Percentiles rank a stretch among this genome's conserved stretches.
These are phyloP conservation scores for Heloderma charlesbogerti DNA, from an alignment of 2,113 vertebrate genomes.

Conservation along the genomic window DNA sequence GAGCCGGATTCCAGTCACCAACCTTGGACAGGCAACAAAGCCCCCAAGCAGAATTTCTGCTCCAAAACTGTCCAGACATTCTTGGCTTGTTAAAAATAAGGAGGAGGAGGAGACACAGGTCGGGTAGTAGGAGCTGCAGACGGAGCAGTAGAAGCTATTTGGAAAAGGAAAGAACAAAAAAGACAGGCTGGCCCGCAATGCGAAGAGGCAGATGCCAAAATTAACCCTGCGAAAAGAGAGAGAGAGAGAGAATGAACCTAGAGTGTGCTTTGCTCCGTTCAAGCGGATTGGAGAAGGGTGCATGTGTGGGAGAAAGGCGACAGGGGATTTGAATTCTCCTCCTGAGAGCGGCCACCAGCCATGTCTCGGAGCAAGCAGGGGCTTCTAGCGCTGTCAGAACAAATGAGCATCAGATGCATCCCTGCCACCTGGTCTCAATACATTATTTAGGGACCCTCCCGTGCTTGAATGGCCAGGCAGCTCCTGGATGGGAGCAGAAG, in stretches of 20 bases:
- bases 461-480: neutral
- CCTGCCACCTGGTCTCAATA: neutral
- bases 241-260: neutral
- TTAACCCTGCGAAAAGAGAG: neutral
- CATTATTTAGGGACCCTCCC: conserved; percentile 2
- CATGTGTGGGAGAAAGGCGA: too few species aligned
- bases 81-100: neutral
- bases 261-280: neutral
- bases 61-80: too few species aligned
- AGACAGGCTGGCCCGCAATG: too few species aligned
- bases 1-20: too few species aligned
- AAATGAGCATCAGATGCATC: neutral
- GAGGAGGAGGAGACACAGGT: neutral
- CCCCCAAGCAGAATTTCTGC: too few species aligned
- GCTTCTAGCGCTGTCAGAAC: neutral
- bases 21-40: too few species aligned
- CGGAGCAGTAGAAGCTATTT: too few species aligned
- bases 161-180: too few species aligned
- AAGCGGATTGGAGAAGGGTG: neutral
- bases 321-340: neutral
- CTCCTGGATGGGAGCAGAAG: neutral
- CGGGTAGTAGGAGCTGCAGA: neutral
- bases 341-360: neutral
- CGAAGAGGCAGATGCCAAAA: neutral
- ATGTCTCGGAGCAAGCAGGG: neutral